phyloP scores from a whole-genome alignment of 2,888 invertebrate genomes.

The Clivina fossor region DNA sequence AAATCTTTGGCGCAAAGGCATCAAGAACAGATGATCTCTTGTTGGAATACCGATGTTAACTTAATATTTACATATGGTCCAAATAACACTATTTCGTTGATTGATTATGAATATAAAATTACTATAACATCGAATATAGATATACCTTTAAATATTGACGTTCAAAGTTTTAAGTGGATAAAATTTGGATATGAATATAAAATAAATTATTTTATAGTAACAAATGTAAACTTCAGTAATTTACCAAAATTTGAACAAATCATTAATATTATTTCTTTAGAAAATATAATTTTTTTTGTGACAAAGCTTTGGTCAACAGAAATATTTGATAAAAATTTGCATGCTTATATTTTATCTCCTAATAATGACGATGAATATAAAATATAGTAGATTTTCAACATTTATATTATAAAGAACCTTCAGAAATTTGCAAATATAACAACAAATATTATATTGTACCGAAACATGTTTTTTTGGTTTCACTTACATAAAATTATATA shows the following conservation, averaged over 20 bases:
- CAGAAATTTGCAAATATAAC: neutral
- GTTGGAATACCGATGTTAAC: conserved; percentile 18
- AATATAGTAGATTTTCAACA: neutral
- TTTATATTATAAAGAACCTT: neutral
- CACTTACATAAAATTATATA: too few relatives aligned
- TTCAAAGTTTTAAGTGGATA: conserved; percentile 1
- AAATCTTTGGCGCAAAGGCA: conserved; percentile 28
- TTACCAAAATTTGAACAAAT: conserved; percentile 8
- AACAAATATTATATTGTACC: conserved; percentile 1
- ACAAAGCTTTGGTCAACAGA: conserved; percentile 1
- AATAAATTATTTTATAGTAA: conserved; percentile 7
- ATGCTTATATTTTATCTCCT: conserved; percentile 1
- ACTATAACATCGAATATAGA: neutral
- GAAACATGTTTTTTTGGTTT: neutral
- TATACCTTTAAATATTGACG: conserved; percentile 4
- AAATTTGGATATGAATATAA: conserved; percentile 5
- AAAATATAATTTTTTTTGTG: neutral
- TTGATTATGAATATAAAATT: neutral
- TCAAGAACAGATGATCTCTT: conserved; percentile 28
- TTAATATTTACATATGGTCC: conserved; percentile 2
- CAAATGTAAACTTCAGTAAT: neutral
- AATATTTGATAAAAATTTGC: neutral
- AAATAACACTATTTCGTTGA: neutral
- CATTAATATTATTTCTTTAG: neutral
- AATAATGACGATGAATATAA: neutral